A percentile compares a stretch with the other conserved stretches of the same genome.
Conservation (phyloP, 2,888 invertebrate genomes). For the Rhamnusium bicolor region DNA sequence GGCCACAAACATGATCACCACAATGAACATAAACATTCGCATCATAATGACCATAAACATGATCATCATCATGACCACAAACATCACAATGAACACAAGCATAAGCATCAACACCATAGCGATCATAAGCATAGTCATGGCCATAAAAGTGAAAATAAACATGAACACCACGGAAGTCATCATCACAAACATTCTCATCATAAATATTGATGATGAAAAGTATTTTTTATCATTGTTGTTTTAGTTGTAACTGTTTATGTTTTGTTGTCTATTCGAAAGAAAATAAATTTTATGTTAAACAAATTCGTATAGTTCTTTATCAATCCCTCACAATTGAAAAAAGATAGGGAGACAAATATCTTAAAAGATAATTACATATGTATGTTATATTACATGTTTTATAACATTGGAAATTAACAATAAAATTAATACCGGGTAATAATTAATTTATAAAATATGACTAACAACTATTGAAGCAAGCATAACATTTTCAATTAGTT, state of each 20-base stretch:
- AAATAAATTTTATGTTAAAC: conserved; percentile 14
- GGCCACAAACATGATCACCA: conserved; percentile 51
- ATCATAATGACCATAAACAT: conserved; percentile 50
- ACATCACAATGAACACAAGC: conserved; percentile 54
- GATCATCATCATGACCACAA: conserved; percentile 51
- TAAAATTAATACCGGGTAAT: no score
- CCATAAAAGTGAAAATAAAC: conserved; percentile 41
- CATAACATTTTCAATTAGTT: no score
- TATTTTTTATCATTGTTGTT: background rate
- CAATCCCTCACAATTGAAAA: background rate
- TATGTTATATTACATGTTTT: no score
- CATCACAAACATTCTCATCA: conserved; percentile 25
- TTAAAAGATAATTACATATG: no score
- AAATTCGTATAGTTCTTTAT: background rate
- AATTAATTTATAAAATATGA: no score
- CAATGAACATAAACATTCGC: conserved; percentile 48
- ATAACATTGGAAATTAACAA: no score
- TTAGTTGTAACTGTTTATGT: background rate
- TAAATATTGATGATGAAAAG: conserved; percentile 7
- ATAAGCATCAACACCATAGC: conserved; percentile 54
- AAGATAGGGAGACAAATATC: no score
- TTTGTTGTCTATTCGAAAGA: background rate
- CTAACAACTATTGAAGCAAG: no score
- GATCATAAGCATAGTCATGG: conserved; percentile 48
- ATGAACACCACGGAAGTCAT: conserved; percentile 30